Percentiles rank a stretch among this genome's conserved stretches.
Evolutionary conservation across 2,888 invertebrate species (phyloP).

Genomic region (Schizotus pectinicornis): DNA sequence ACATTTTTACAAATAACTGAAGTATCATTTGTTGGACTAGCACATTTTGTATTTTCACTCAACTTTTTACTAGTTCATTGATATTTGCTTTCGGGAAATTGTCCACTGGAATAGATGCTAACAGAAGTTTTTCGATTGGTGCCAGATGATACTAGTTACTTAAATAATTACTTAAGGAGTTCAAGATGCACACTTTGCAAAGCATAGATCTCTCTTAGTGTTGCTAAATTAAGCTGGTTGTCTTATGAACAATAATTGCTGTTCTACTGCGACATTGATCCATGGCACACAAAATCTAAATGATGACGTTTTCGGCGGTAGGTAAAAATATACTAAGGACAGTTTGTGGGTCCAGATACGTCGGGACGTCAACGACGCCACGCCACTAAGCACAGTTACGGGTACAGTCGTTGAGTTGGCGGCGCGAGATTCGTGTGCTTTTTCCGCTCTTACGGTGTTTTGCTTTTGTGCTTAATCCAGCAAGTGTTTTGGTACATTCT

Average conservation of each 20-base stretch:
- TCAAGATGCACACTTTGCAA: too few species aligned
- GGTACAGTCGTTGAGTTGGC: conserved; percentile 49
- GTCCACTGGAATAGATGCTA: too few species aligned
- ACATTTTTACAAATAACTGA: too few species aligned
- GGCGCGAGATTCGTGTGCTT: conserved; percentile 37
- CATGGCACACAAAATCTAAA: conserved; percentile 12
- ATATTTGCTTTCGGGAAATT: too few species aligned
- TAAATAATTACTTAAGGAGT: too few species aligned
- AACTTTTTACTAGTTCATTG: too few species aligned
- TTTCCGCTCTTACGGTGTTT: conserved; percentile 29
- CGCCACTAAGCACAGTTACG: conserved; percentile 31
- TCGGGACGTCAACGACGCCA: conserved; percentile 39
- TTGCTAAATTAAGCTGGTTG: conserved; percentile 5
- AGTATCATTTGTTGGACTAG: not conserved
- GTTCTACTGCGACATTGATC: conserved; percentile 6
- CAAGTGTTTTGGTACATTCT: conserved; percentile 12
- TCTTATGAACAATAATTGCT: not conserved
- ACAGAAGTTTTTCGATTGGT: too few species aligned
- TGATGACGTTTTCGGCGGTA: conserved; percentile 24
- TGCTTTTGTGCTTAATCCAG: conserved; percentile 13
- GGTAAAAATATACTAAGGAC: conserved; percentile 50
- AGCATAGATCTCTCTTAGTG: too few species aligned
- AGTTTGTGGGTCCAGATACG: conserved; percentile 29
- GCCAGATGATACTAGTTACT: too few species aligned
- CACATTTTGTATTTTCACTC: too few species aligned